Percentiles rank a stretch among this genome's conserved stretches.
These are phyloP conservation scores for Heliconius sara DNA, from an alignment of 2,888 invertebrate species.

Conservation along the genomic window DNA sequence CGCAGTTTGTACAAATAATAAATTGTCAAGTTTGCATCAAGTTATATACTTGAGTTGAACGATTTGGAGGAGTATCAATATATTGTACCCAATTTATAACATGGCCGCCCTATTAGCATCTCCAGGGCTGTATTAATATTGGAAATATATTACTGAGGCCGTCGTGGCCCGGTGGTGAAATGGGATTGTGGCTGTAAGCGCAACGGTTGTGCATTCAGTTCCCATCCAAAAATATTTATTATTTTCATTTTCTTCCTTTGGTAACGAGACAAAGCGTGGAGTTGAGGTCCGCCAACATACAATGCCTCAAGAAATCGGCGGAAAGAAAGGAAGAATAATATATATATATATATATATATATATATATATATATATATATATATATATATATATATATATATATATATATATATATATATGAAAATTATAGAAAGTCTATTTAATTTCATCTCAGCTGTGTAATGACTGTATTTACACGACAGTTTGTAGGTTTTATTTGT, in stretches of 20 bases:
- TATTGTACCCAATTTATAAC: conserved; percentile 43
- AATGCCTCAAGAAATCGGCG: too few relatives aligned
- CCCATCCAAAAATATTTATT: neutral
- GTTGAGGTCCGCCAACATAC: neutral
- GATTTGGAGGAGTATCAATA: conserved; percentile 42
- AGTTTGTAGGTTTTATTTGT: too few relatives aligned
- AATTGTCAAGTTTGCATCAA: conserved; percentile 31
- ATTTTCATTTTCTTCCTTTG: neutral
- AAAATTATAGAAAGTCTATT: too few relatives aligned
- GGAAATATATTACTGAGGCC: neutral
- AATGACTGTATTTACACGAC: too few relatives aligned
- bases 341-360: too few relatives aligned
- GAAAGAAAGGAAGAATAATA: too few relatives aligned
- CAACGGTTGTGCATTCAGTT: neutral
- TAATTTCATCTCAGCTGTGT: too few relatives aligned
- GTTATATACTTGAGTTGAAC: conserved; percentile 39
- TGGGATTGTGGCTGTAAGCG: neutral
- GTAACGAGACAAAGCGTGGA: neutral
- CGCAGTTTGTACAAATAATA: conserved; percentile 37
- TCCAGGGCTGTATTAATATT: conserved; percentile 32
- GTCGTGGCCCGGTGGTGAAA: too few relatives aligned
- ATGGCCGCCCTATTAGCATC: conserved; percentile 37
- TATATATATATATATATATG: too few relatives aligned
- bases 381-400: too few relatives aligned
- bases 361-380: too few relatives aligned